Percentiles rank a stretch among this genome's conserved stretches.
These are phyloP conservation scores for Talpa occidentalis DNA, from an alignment of 2,113 vertebrate genomes.

Conservation along the genomic window DNA sequence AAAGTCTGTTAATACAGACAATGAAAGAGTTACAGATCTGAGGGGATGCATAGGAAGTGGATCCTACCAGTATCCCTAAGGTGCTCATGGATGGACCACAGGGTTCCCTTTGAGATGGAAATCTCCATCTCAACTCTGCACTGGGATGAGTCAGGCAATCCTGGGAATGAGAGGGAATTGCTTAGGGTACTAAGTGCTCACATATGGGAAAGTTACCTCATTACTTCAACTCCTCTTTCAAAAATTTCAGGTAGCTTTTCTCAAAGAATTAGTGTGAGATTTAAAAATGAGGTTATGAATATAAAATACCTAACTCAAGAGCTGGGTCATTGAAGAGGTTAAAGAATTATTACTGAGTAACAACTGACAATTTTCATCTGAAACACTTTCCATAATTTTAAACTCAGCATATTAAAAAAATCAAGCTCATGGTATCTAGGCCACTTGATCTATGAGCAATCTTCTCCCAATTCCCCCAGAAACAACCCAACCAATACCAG, in stretches of 20 bases:
- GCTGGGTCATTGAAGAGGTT: neutral
- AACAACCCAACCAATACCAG: neutral
- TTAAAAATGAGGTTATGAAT: neutral
- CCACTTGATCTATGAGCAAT: neutral
- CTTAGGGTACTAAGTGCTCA: neutral
- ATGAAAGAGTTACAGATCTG: neutral
- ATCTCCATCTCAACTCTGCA: too few species aligned
- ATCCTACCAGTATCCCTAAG: neutral
- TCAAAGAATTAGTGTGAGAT: neutral
- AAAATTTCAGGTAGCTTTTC: neutral
- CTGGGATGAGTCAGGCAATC: neutral
- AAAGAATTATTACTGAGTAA: neutral
- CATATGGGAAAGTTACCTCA: neutral
- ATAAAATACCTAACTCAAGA: neutral
- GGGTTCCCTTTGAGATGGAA: neutral
- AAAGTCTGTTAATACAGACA: neutral
- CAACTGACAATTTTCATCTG: neutral
- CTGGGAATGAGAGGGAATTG: neutral
- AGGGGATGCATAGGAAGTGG: neutral
- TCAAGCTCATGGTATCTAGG: neutral
- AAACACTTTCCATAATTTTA: neutral
- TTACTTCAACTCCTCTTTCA: neutral
- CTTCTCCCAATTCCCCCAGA: neutral
- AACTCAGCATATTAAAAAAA: neutral
- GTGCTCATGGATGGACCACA: neutral